Evolutionary conservation across 2,888 invertebrate genomes (phyloP).

Genomic region (Caprella mutica): DNA sequence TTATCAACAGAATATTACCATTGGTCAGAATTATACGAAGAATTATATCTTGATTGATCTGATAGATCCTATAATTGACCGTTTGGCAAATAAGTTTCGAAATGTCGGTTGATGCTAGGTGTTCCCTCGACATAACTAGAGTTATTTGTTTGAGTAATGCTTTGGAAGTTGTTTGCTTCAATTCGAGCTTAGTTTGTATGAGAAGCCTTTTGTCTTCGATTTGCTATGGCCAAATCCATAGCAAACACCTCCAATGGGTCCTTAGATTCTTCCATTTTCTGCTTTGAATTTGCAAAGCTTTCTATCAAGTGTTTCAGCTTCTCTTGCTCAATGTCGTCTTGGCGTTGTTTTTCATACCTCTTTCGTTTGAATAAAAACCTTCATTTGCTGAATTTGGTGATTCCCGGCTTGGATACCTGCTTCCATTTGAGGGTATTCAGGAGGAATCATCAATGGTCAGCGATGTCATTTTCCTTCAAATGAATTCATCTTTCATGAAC

Average conservation of each 20-base stretch:
- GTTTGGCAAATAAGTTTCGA: background rate
- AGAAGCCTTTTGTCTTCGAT: background rate
- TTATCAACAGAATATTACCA: no score
- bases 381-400: background rate
- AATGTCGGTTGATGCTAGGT: background rate
- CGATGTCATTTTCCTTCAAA: background rate
- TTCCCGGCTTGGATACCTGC: background rate
- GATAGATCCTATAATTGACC: background rate
- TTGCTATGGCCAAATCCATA: background rate
- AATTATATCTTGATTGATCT: background rate
- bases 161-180: slow-evolving; percentile 2
- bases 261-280: background rate
- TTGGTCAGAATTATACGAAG: no score
- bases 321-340: background rate
- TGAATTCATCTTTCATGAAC: slow-evolving; percentile 3
- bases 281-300: background rate
- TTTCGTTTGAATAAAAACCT: no score
- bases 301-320: background rate
- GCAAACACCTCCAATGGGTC: background rate
- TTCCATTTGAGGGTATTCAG: background rate
- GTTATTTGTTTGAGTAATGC: background rate
- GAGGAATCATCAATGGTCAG: background rate
- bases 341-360: background rate
- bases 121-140: background rate
- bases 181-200: background rate